Evolutionary conservation across 92 coral and sea anemone genomes (phyloP).

Genomic region (Virgularia gustaviana): DNA sequence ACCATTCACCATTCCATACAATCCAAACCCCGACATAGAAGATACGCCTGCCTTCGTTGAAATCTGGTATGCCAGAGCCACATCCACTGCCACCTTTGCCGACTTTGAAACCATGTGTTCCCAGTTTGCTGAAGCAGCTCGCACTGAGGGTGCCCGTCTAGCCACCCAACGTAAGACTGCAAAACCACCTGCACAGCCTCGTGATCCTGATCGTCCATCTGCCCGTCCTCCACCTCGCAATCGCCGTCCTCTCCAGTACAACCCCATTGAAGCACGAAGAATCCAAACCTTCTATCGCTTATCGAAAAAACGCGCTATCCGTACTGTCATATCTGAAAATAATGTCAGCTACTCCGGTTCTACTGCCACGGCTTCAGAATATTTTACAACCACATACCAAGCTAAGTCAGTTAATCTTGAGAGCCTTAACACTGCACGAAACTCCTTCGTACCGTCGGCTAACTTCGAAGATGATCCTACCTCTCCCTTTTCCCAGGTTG

Average conservation of each 20-base stretch:
- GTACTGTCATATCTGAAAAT: too few species aligned
- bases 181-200: not conserved
- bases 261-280: conserved; percentile 5
- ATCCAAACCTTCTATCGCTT: conserved; percentile 1
- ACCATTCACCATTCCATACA: not conserved
- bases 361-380: not conserved
- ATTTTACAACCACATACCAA: not conserved
- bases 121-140: not conserved
- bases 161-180: not conserved
- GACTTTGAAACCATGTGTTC: not conserved
- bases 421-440: not conserved
- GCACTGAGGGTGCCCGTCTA: not conserved
- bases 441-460: not conserved
- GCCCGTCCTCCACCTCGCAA: not conserved
- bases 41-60: not conserved
- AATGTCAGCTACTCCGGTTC: not conserved
- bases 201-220: not conserved
- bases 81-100: not conserved
- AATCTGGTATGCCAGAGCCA: not conserved
- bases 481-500: not conserved
- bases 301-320: conserved; percentile 6
- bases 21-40: not conserved
- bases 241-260: not conserved
- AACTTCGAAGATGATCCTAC: not conserved
- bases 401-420: not conserved